Conservation (phyloP, 2,113 vertebrate genomes). For the Amblyopsis rosae region DNA sequence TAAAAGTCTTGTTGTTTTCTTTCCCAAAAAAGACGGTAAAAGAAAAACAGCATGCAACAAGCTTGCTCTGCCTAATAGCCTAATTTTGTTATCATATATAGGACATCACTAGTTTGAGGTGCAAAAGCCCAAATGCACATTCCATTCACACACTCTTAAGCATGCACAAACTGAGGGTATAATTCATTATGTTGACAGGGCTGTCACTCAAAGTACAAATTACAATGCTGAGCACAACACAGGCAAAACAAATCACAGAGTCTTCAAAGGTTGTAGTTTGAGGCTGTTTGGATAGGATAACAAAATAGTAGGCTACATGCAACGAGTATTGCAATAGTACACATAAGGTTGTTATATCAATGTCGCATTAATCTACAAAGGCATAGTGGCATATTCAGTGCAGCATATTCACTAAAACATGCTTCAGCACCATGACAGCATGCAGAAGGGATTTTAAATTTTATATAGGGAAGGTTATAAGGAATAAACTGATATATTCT, state of each 20-base stretch:
- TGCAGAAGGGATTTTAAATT: constrained; percentile 31
- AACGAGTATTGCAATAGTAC: constrained; percentile 13
- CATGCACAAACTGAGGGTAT: constrained; percentile 16
- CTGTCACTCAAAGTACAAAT: constrained; percentile 18
- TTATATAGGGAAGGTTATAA: not conserved
- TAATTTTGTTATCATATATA: constrained; percentile 7
- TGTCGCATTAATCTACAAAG: not conserved
- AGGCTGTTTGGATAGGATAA: constrained; percentile 6
- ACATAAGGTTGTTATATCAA: constrained; percentile 1
- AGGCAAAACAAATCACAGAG: constrained; percentile 28
- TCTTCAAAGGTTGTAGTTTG: constrained; percentile 15
- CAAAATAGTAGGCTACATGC: constrained; percentile 35
- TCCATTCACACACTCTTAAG: not conserved
- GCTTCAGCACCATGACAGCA: constrained; percentile 38
- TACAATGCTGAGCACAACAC: constrained; percentile 21
- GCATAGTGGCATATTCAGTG: not conserved
- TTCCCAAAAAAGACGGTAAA: constrained; percentile 8
- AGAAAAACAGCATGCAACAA: constrained; percentile 1
- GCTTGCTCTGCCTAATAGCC: constrained; percentile 17
- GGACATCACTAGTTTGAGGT: constrained; percentile 12
- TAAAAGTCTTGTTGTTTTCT: constrained; percentile 29
- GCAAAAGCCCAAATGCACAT: constrained; percentile 14
- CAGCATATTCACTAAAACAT: constrained; percentile 30
- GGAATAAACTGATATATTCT: not conserved
- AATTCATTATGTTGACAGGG: constrained; percentile 8